Evolutionary conservation across 2,797 vertebrate genomes (phyloP), one percentile per base, ranked within the genome.

Genomic region (Thalassophryne amazonica): DNA sequence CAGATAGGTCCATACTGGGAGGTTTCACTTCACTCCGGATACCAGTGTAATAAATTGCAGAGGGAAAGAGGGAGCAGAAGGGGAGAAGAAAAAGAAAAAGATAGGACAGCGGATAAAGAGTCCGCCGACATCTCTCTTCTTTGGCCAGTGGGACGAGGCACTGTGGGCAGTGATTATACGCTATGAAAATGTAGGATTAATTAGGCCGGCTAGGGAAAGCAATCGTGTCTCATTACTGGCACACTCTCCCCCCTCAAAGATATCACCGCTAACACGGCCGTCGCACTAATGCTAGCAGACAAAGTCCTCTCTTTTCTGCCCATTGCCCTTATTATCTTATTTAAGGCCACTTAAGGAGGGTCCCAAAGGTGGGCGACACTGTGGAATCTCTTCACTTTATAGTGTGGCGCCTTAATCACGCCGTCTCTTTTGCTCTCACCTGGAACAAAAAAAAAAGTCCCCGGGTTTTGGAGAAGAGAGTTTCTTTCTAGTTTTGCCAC

Each of bases 141-240:
- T 83, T 20, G 76, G 69, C 78, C 67, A 55, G 70, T 60, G 77
- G 89, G 89, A 88, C 86, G 89, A 91, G 89, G 90, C 85, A 85
- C 87, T 75, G 92, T 91, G 81, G 80, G 88, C 91, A 87, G 86
- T 92, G 92, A 92, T 94, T 93, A 92, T 86, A 90, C 89, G 80
- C 90, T 89, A 91, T 92, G 92, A 91, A 94, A 94, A 94, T 91
- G 92, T 89, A 92, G 91, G 91, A 94, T 94, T 94, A 93, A 94
- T 95, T 93, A 94, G 93, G 91, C 81, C 85, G 82, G 90, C 90
- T 81, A 92, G 88, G 87, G 89, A 92, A 92, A 91, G 92, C 90
- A 89, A 91, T 89, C 89, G 89, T 89, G 91, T 92, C 92, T 94
- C 93, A 92, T 92, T 93, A 93, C 91, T 88, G 88, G 88, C 92